These are phyloP conservation scores for Apistogramma diplotaenia DNA, from an alignment of 2,113 vertebrate genomes.

Conservation along the genomic window DNA sequence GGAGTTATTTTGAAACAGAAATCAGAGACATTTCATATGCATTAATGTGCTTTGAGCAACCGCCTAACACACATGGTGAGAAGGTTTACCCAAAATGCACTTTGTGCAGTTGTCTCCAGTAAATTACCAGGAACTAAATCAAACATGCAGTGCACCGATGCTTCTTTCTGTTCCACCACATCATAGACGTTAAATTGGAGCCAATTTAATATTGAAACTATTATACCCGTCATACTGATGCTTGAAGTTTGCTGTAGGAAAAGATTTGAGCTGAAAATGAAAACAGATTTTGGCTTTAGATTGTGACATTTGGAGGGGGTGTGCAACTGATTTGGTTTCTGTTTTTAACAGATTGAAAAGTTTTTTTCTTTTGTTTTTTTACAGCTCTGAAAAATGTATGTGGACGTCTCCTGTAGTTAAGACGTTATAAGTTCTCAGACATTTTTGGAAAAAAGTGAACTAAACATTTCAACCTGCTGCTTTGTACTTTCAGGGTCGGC, in stretches of 20 bases:
- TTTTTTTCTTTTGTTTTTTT: background rate
- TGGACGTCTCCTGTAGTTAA: background rate
- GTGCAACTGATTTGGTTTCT: background rate
- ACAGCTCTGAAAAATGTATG: background rate
- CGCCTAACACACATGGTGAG: background rate
- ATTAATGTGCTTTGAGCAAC: fast-evolving
- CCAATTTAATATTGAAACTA: background rate
- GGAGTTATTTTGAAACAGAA: background rate
- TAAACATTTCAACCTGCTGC: background rate
- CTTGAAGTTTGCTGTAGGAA: background rate
- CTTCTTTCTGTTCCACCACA: background rate
- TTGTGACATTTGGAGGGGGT: background rate
- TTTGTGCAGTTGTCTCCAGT: too few species aligned
- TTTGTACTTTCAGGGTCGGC: background rate
- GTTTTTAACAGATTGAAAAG: background rate
- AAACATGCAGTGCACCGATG: background rate
- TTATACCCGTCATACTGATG: background rate
- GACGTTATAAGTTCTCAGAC: background rate
- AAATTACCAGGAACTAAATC: too few species aligned
- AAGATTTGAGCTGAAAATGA: background rate
- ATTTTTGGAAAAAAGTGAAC: background rate
- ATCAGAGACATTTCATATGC: background rate
- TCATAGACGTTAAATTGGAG: background rate
- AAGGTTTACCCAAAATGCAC: too few species aligned
- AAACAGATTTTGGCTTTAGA: background rate